Base-by-base conservation (phyloP, 53 echinoderm and acorn worm genomes). In the Patiria pectinifera region DNA sequence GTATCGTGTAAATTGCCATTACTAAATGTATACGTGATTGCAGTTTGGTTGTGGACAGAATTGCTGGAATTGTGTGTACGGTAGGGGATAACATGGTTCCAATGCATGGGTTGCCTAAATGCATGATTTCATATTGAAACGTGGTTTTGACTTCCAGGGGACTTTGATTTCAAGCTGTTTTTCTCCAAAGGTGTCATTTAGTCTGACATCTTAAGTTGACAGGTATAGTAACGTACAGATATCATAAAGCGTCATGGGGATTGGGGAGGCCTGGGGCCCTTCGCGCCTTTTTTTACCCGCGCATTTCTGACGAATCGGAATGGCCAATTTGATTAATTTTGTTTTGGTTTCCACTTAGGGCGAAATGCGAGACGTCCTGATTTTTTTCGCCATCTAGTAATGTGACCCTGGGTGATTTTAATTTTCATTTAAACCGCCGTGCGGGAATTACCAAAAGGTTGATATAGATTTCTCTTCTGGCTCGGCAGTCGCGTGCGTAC, bases 361-460 rank as follows among this genome's bases (percentile, higher is more conserved):
- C 59, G 88, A 88, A 88, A 88, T 62, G 58, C 59, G 88, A 88
- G 88, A 77, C 61, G 46, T 86, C 48, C 86, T 86, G 86, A 24
- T 75, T 72, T 86, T 86, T 75, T 72, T 86, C 48, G 49, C 86
- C 4, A 11, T 21, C 86, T 48, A 75, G 62, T 75, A 86, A 53
- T 86, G 88, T 78, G 78, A 88, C 88, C 88, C 77, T 88, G 88
- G 88, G 88, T 88, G 88, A 45, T 88, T 78, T 87, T 88, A 76
- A 88, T 88, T 88, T 88, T 44, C 78, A 62, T 76, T 59, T 4
- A 21, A 82, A 77, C 78, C 25, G 25, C 18, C 59, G 35, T 43
- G 88, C 88, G 59, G 88, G 78, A 88, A 77, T 78, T 78, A 88
- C 45, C 78, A 61, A 62, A 22, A 88, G 78, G 88, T 18, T 78